These are phyloP conservation scores for Gastrophryne carolinensis DNA, from an alignment of 2,797 vertebrate species.

Conservation along the genomic window DNA sequence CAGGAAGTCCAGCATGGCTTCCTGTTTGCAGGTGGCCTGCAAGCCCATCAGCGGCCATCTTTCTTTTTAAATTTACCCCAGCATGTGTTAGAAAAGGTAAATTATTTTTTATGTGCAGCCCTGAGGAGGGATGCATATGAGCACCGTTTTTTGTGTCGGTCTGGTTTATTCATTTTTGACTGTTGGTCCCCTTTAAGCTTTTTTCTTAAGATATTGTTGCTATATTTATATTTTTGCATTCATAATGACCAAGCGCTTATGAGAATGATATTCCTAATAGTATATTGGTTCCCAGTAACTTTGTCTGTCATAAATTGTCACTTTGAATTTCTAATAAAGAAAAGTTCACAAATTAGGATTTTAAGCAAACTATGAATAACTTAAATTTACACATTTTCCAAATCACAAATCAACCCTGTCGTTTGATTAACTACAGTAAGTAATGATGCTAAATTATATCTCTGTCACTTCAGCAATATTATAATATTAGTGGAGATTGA, in stretches of 20 bases:
- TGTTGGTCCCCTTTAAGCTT: no score
- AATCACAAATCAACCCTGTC: not conserved
- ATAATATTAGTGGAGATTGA: slow-evolving; percentile 45
- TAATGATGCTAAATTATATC: slow-evolving; percentile 18
- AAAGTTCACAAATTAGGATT: slow-evolving; percentile 4
- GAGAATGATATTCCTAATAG: not conserved
- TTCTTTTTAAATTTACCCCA: no score
- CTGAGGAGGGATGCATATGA: no score
- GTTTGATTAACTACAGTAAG: slow-evolving; percentile 3
- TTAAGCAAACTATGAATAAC: slow-evolving; percentile 16
- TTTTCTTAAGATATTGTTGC: no score
- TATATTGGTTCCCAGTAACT: not conserved
- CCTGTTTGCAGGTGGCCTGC: no score
- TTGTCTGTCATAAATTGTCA: not conserved
- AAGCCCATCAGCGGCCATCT: no score
- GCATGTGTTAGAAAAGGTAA: no score
- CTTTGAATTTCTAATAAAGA: not conserved
- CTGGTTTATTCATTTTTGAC: no score
- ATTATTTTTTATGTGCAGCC: no score
- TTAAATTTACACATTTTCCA: not conserved
- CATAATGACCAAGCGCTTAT: not conserved
- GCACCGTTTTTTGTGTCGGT: no score
- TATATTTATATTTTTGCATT: no score
- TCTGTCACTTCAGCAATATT: slow-evolving; percentile 12
- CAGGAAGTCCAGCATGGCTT: no score